phyloP scores from a whole-genome alignment of 2,888 invertebrate genomes.

The Syrista parreyssii region DNA sequence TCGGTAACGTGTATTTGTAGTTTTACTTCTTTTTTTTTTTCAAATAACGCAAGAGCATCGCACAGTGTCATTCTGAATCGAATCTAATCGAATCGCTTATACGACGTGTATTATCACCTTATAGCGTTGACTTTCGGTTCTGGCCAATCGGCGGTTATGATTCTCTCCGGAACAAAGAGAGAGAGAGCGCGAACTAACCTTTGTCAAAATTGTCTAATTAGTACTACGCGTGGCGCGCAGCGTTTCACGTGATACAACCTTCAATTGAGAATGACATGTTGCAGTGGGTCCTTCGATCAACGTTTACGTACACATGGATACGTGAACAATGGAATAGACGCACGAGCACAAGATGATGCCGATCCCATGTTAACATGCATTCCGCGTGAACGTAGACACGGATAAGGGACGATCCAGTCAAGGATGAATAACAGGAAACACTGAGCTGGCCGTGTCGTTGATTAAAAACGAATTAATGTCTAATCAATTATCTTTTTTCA shows the following conservation, averaged over 20 bases:
- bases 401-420: not conserved
- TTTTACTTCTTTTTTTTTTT: not conserved
- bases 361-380: not conserved
- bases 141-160: not conserved
- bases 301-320: not conserved
- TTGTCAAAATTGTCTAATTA: not conserved
- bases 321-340: not conserved
- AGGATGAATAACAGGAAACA: not conserved
- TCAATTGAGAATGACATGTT: not conserved
- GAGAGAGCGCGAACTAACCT: not conserved
- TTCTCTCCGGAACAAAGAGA: not conserved
- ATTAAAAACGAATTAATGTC: not conserved
- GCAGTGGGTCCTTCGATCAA: not conserved
- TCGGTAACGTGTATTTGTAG: constrained; percentile 6
- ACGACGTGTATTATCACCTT: not conserved
- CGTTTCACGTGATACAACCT: not conserved
- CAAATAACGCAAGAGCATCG: too few relatives aligned
- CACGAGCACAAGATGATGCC: not conserved
- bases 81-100: too few relatives aligned
- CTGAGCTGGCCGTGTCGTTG: not conserved
- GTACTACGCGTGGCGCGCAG: not conserved
- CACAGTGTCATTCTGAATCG: too few relatives aligned
- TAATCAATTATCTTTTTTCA: constrained; percentile 1
- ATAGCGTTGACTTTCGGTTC: not conserved
- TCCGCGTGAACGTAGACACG: not conserved